Conservation (phyloP, 37 sponge, comb jelly and placozoan genomes). For the Hormiphora californensis region DNA sequence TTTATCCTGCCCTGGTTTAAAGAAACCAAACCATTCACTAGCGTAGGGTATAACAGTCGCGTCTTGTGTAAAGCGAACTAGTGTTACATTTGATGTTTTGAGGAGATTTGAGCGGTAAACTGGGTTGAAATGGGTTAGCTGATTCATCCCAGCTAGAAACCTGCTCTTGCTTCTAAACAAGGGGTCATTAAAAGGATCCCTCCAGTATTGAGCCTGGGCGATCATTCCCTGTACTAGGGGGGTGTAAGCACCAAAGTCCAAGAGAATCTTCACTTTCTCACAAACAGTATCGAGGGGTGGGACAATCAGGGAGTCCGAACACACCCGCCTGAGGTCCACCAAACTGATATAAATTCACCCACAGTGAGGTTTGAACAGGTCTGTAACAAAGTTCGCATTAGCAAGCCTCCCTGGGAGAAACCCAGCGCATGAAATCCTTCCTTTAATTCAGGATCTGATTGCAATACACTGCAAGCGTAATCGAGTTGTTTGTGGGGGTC, state of each 20-base stretch:
- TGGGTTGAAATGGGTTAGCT: too few species aligned
- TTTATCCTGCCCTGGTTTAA: too few species aligned
- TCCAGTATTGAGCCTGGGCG: conserved; percentile 94
- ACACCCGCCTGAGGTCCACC: conserved; percentile 95
- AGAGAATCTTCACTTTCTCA: conserved; percentile 64
- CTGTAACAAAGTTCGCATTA: too few species aligned
- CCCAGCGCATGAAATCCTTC: conserved; percentile 90
- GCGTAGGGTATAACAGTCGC: too few species aligned
- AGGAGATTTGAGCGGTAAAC: too few species aligned
- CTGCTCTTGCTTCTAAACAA: conserved; percentile 71
- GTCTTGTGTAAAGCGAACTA: too few species aligned
- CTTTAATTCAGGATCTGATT: conserved; percentile 63
- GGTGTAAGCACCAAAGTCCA: conserved; percentile 76
- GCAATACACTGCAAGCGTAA: not conserved
- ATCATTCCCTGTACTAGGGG: conserved; percentile 57
- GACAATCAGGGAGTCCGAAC: conserved; percentile 88
- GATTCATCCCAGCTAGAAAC: conserved; percentile 87
- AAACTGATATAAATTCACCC: too few species aligned
- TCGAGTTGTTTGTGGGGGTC: too few species aligned
- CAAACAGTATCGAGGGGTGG: conserved; percentile 70
- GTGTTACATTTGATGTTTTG: too few species aligned
- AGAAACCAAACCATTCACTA: too few species aligned
- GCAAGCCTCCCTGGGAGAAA: conserved; percentile 87
- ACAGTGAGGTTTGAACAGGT: too few species aligned
- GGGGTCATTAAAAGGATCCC: conserved; percentile 73